phyloP scores from a whole-genome alignment of 2,888 invertebrate species.

The Apoda limacodes region DNA sequence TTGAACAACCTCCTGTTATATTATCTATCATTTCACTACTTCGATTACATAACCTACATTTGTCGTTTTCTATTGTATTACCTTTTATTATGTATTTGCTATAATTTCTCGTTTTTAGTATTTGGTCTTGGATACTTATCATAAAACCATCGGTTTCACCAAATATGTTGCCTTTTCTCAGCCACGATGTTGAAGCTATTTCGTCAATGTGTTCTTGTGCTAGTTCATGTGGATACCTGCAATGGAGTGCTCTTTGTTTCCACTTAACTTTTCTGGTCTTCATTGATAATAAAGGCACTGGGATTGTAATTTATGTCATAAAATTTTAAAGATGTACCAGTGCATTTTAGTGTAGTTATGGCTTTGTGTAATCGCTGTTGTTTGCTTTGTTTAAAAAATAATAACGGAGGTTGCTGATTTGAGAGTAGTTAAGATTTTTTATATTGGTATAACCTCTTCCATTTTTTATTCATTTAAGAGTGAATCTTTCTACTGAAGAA shows the following conservation, averaged over 20 bases:
- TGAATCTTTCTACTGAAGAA: no score
- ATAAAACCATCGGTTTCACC: conserved; percentile 20
- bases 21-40: conserved; percentile 13
- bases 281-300: no score
- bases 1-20: conserved; percentile 13
- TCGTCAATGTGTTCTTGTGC: conserved; percentile 12
- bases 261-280: conserved; percentile 5
- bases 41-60: conserved; percentile 11
- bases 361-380: no score
- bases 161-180: conserved; percentile 13
- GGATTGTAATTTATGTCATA: no score
- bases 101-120: conserved; percentile 22
- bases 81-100: conserved; percentile 13
- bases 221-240: conserved; percentile 12
- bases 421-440: no score
- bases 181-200: conserved; percentile 13
- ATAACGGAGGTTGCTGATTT: no score
- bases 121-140: conserved; percentile 27
- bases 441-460: no score
- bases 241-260: conserved; percentile 8
- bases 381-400: no score
- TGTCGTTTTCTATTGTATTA: conserved; percentile 6
- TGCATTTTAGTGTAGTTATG: no score
- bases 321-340: no score
- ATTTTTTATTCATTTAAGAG: no score